These are phyloP conservation scores for Phalacrocorax aristotelis DNA, from an alignment of 2,113 vertebrate species.

Conservation along the genomic window DNA sequence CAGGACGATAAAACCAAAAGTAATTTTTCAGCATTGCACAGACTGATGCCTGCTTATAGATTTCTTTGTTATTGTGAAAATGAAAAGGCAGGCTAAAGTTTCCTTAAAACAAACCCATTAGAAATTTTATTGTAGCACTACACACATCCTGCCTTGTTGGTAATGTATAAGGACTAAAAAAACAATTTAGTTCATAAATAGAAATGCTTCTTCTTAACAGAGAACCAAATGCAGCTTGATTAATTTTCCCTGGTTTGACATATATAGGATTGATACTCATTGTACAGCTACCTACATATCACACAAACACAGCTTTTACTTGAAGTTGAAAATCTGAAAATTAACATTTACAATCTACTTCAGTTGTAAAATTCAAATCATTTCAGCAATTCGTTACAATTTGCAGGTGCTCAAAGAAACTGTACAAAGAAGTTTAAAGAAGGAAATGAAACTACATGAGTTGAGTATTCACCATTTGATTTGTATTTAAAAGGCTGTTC, in stretches of 20 bases:
- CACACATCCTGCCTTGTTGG: conserved; percentile 27
- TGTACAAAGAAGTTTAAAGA: background rate
- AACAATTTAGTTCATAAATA: conserved; percentile 22
- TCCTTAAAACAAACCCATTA: conserved; percentile 23
- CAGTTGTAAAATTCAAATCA: background rate
- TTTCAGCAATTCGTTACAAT: background rate
- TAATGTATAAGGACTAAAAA: background rate
- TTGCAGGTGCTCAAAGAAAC: background rate
- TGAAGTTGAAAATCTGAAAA: conserved; percentile 22
- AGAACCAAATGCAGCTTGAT: background rate
- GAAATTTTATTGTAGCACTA: conserved; percentile 41
- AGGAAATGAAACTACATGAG: background rate
- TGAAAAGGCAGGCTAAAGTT: conserved; percentile 46
- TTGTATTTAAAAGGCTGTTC: background rate
- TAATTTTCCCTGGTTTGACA: background rate
- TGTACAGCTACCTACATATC: background rate
- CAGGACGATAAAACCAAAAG: conserved; percentile 44
- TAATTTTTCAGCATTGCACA: conserved; percentile 25
- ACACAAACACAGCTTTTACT: background rate
- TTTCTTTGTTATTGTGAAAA: conserved; percentile 39
- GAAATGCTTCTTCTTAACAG: background rate
- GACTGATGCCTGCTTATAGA: background rate
- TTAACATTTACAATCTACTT: background rate
- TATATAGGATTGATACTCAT: background rate
- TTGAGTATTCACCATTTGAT: background rate